Conservation (phyloP, 2,888 invertebrate species). For the Poecilus cupreus region DNA sequence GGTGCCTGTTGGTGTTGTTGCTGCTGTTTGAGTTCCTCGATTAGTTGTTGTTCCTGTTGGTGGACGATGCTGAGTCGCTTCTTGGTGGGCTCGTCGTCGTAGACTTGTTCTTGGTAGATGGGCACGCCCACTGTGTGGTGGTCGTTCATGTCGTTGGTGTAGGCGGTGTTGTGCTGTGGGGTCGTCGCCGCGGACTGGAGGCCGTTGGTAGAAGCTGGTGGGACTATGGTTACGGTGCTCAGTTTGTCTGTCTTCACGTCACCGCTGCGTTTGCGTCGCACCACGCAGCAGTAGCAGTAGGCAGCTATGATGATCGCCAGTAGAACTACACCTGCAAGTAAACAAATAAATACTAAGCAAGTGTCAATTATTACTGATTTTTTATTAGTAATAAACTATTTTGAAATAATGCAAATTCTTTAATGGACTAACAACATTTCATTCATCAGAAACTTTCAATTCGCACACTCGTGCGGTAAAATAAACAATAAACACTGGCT, state of each 20-base stretch:
- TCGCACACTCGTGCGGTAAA: too few relatives aligned
- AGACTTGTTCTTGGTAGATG: slow-evolving; percentile 69
- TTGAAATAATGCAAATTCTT: background rate
- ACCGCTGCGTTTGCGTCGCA: slow-evolving; percentile 69
- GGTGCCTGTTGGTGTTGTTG: slow-evolving; percentile 67
- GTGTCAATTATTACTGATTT: too few relatives aligned
- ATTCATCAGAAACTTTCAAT: too few relatives aligned
- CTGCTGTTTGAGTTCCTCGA: slow-evolving; percentile 72
- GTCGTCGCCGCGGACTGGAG: slow-evolving; percentile 64
- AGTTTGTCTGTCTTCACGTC: slow-evolving; percentile 70
- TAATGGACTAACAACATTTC: too few relatives aligned
- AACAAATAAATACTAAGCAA: background rate
- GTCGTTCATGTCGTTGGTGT: slow-evolving; percentile 69
- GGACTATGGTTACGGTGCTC: slow-evolving; percentile 72
- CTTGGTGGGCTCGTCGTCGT: slow-evolving; percentile 71
- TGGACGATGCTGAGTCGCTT: slow-evolving; percentile 73
- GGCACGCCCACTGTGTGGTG: slow-evolving; percentile 73
- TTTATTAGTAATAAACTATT: background rate
- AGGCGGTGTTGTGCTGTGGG: slow-evolving; percentile 66
- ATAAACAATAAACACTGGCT: too few relatives aligned
- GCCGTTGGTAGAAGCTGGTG: slow-evolving; percentile 66
- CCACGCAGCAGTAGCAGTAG: slow-evolving; percentile 74
- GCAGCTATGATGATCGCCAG: slow-evolving; percentile 71
- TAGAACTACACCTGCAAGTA: slow-evolving; percentile 64
- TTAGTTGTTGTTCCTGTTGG: slow-evolving; percentile 72